Conservation (phyloP, 2,113 vertebrate species). For the Microtus pennsylvanicus region DNA sequence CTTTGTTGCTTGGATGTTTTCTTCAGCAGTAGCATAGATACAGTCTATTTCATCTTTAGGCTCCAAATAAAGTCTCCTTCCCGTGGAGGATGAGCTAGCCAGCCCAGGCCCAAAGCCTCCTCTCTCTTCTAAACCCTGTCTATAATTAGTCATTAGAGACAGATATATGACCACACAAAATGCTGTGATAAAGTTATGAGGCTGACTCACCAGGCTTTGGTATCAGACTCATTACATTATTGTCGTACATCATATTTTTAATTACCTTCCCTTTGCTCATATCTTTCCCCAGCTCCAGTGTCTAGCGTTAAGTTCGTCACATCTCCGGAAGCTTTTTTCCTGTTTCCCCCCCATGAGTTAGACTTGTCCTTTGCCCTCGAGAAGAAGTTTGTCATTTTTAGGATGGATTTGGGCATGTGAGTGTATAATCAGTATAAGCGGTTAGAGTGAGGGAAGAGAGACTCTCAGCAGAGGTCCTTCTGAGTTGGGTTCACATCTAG, state of each 20-base stretch:
- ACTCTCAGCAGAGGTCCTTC: background rate
- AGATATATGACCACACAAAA: conserved; percentile 66
- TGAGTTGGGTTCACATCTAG: conserved; percentile 36
- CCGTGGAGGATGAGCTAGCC: background rate
- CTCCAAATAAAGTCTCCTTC: conserved; percentile 19
- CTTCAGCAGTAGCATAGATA: background rate
- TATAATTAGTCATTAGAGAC: conserved; percentile 63
- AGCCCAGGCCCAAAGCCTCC: background rate
- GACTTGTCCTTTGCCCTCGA: conserved; percentile 23
- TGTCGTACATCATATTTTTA: conserved; percentile 72
- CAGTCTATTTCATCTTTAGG: conserved; percentile 17
- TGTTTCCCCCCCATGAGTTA: background rate
- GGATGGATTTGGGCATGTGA: background rate
- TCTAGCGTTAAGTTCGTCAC: conserved; percentile 40
- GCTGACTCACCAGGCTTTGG: conserved; percentile 72
- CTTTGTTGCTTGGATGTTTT: conserved; percentile 22
- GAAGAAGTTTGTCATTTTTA: conserved; percentile 29
- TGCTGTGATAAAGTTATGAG: conserved; percentile 58
- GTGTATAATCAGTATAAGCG: conserved; percentile 1
- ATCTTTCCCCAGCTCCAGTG: conserved; percentile 28
- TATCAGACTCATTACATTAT: conserved; percentile 73
- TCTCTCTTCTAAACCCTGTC: conserved; percentile 5
- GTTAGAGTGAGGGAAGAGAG: background rate
- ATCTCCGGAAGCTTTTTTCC: conserved; percentile 26
- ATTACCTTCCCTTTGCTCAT: conserved; percentile 48